Evolutionary conservation across 2,113 vertebrate genomes (phyloP).

Genomic region (Leucopternis melanops): DNA sequence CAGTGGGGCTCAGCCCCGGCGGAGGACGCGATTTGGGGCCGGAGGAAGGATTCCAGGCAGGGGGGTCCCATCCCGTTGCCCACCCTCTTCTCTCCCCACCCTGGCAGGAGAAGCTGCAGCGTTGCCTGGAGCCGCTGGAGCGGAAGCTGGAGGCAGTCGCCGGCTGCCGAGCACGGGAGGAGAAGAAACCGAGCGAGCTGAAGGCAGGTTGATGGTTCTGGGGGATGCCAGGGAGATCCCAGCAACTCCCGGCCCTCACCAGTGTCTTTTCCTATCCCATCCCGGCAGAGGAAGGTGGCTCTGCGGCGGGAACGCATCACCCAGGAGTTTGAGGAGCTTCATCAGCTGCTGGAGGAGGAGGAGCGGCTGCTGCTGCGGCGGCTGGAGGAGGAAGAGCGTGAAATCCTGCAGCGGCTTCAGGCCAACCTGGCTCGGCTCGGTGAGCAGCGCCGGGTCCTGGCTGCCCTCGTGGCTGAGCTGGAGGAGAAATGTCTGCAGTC

Average conservation of each 20-base stretch:
- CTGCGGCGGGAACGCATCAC: slow-evolving; percentile 83
- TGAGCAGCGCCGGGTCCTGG: slow-evolving; percentile 51
- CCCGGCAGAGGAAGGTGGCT: slow-evolving; percentile 78
- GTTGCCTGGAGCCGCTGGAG: slow-evolving; percentile 62
- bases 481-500: slow-evolving; percentile 68
- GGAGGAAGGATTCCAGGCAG: background rate
- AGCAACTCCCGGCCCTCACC: background rate
- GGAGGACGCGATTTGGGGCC: fast-evolving
- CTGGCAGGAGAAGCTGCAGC: slow-evolving; percentile 63
- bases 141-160: slow-evolving; percentile 55
- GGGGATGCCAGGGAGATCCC: background rate
- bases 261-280: background rate
- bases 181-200: slow-evolving; percentile 81
- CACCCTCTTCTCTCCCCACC: background rate
- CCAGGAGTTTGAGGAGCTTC: slow-evolving; percentile 85
- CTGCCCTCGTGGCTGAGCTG: slow-evolving; percentile 55
- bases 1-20: background rate
- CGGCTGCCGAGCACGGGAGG: slow-evolving; percentile 69
- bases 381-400: slow-evolving; percentile 63
- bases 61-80: background rate
- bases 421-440: slow-evolving; percentile 54
- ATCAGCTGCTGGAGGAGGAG: slow-evolving; percentile 76
- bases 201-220: slow-evolving; percentile 48
- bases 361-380: slow-evolving; percentile 49
- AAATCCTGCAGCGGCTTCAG: slow-evolving; percentile 59